Evolutionary conservation across 1,140 invertebrate species (phyloP).

Genomic region (Lordiphosa stackelbergi): DNA sequence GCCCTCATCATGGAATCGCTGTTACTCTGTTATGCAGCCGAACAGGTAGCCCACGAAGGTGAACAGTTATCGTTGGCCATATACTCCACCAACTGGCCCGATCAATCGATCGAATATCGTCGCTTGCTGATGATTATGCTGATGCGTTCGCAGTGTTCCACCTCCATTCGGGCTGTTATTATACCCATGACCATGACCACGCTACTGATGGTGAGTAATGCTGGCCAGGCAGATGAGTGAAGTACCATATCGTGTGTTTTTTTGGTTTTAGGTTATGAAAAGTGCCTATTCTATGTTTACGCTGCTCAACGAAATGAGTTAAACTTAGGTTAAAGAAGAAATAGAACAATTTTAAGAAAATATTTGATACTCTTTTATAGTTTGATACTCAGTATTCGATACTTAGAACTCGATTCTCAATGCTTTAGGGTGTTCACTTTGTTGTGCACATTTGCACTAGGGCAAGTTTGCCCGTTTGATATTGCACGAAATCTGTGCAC

Average conservation of each 20-base stretch:
- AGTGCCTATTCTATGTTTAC: conserved; percentile 51
- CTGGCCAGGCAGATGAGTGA: background rate
- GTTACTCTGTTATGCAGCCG: conserved; percentile 52
- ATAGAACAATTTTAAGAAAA: too few relatives aligned
- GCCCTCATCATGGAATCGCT: conserved; percentile 39
- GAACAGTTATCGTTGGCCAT: conserved; percentile 32
- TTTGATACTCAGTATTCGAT: too few relatives aligned
- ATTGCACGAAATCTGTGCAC: too few relatives aligned
- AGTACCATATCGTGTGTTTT: background rate
- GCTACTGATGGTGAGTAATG: conserved; percentile 35
- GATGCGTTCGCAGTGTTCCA: conserved; percentile 35
- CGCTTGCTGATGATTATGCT: conserved; percentile 43
- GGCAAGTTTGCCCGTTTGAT: too few relatives aligned
- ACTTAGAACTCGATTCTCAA: too few relatives aligned
- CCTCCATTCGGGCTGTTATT: conserved; percentile 31
- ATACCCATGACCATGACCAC: conserved; percentile 47
- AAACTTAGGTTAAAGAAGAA: too few relatives aligned
- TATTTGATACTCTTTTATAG: too few relatives aligned
- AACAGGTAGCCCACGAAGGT: conserved; percentile 31
- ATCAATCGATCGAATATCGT: conserved; percentile 40
- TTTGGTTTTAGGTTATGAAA: conserved; percentile 47
- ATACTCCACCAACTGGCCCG: conserved; percentile 58
- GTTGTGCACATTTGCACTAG: too few relatives aligned
- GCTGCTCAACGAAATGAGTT: conserved; percentile 1
- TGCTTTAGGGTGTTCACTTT: too few relatives aligned